These are phyloP conservation scores for Cinclus mexicanus DNA, from an alignment of 2,113 vertebrate genomes.

Conservation along the genomic window DNA sequence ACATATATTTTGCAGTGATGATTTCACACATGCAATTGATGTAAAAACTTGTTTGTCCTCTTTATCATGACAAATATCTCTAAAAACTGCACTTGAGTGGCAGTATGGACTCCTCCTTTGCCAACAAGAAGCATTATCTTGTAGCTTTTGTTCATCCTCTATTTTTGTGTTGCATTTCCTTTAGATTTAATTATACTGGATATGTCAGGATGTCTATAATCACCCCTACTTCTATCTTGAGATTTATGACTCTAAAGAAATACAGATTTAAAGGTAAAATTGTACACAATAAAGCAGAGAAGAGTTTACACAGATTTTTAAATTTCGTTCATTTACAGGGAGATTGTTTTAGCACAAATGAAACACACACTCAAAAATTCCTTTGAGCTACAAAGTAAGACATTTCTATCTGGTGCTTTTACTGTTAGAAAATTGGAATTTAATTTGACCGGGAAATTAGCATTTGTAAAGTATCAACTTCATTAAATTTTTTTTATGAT, in stretches of 20 bases:
- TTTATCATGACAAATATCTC: background rate
- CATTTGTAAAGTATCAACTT: conserved; percentile 33
- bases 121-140: background rate
- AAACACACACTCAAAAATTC: background rate
- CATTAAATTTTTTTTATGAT: conserved; percentile 27
- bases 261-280: background rate
- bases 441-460: conserved; percentile 48
- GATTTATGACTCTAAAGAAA: conserved; percentile 15
- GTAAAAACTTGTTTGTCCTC: background rate
- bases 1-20: background rate
- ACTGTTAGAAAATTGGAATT: conserved; percentile 30
- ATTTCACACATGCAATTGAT: background rate
- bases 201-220: background rate
- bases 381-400: background rate
- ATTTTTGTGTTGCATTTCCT: background rate
- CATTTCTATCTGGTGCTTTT: background rate
- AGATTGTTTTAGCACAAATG: background rate
- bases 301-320: background rate
- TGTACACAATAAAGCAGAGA: background rate
- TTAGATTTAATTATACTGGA: conserved; percentile 21
- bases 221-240: background rate
- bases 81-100: background rate
- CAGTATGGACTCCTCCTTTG: background rate
- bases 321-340: background rate
- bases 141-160: background rate